Base-by-base conservation (phyloP, 2,113 vertebrate genomes). In the Barbus barbus region DNA sequence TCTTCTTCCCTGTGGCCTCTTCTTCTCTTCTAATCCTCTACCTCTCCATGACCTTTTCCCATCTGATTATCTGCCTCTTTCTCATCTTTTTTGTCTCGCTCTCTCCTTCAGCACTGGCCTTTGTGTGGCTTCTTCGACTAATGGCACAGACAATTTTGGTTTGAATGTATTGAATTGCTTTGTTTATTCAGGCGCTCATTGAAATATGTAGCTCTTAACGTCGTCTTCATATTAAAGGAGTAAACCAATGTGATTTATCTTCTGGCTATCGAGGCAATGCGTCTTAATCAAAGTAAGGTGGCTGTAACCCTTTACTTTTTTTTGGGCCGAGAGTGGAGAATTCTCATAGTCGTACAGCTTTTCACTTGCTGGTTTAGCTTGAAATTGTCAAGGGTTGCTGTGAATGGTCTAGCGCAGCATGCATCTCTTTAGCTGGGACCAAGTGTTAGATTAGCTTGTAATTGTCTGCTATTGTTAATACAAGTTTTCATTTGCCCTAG, bases 31-130 rank as follows among this genome's bases (percentile, higher is more conserved):
- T 22, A 80, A 48, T 78, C 38, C 73, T 33, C 31, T 78, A 77
- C 82, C 78, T 81, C 48, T 81, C 36, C 33, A 9, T 72, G 77
- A 88, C 83, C 81, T 80, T 53, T 33, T 28, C 28, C 41, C 60
- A 11, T 84, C 11, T 51, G 26, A 74, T 58, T 81, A 56, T 60
- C 26, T 31, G 5, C 22, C 13, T 77, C n/a, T 65, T 31, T 24
- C 7, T 67, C 7, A 16, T 61, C 6, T 77, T 28, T 76, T 58
- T 82, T 48, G 4, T 48, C 46, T 51, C 5, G 14, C 18, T 18
- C 26, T 77, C 46, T n/a, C 48, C 53, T 58, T 58, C 58, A 48
- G 38, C 9, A 9, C n/a, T 56, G 28, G 22, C 38, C 69, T 63
- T 63, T 67, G 58, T 75, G 26, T 24, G 20, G 51, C 74, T 38